Evolutionary conservation across 1,140 invertebrate species (phyloP).

Genomic region (Macrobrachium rosenbergii): DNA sequence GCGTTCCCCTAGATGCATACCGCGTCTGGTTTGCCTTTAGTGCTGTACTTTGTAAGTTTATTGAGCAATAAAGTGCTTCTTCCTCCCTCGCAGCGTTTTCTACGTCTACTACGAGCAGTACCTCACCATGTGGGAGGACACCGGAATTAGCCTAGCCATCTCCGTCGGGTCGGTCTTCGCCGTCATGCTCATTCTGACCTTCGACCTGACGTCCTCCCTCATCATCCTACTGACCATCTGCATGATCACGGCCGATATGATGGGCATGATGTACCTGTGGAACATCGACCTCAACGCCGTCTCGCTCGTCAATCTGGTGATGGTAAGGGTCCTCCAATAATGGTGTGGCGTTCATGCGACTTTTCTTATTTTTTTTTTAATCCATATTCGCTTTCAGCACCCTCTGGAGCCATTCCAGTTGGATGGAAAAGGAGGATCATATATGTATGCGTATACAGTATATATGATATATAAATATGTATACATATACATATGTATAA

Average conservation of each 20-base stretch:
- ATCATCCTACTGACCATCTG: conserved; percentile 81
- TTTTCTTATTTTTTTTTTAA: too few species aligned
- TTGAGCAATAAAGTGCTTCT: too few species aligned
- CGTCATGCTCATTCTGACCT: conserved; percentile 86
- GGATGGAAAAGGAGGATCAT: too few species aligned
- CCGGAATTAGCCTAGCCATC: conserved; percentile 79
- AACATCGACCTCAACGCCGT: conserved; percentile 90
- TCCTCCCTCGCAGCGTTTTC: conserved; percentile 74
- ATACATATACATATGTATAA: neutral
- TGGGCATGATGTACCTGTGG: conserved; percentile 75
- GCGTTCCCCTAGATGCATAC: too few species aligned
- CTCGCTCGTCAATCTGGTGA: conserved; percentile 95
- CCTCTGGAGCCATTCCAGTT: too few species aligned
- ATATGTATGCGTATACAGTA: neutral
- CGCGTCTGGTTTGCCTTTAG: too few species aligned
- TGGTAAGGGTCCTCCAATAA: conserved; percentile 77
- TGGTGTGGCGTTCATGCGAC: too few species aligned
- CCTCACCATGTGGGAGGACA: conserved; percentile 85
- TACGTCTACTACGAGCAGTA: conserved; percentile 97
- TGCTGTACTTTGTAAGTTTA: too few species aligned
- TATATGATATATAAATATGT: neutral
- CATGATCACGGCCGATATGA: conserved; percentile 71
- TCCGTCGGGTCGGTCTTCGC: conserved; percentile 84
- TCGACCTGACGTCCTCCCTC: conserved; percentile 83
- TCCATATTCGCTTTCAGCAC: too few species aligned